Evolutionary conservation across 2,797 vertebrate genomes (phyloP).

Genomic region (Ptychobarbus kaznakovi): DNA sequence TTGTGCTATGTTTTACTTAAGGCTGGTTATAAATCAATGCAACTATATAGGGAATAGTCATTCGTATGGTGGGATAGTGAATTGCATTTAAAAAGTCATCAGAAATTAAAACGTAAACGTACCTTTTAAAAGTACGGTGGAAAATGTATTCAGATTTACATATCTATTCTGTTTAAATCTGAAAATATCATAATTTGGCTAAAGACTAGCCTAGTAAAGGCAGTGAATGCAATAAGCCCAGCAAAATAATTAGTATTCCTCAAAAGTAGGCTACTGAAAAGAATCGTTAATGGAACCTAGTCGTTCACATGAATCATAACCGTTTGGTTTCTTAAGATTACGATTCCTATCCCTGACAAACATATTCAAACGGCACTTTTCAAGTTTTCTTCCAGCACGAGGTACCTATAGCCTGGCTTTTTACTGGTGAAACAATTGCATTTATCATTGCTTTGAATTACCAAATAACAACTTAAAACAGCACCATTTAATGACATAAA

Average conservation of each 20-base stretch:
- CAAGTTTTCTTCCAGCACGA: background rate
- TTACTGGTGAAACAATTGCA: background rate
- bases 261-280: background rate
- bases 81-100: background rate
- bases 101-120: background rate
- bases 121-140: background rate
- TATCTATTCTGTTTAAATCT: background rate
- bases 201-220: background rate
- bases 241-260: background rate
- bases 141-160: background rate
- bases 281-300: background rate
- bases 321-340: background rate
- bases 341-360: background rate
- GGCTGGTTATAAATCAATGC: background rate
- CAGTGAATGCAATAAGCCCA: background rate
- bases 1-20: background rate
- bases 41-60: background rate
- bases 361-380: background rate
- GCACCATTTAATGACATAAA: background rate
- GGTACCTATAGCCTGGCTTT: background rate
- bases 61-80: background rate
- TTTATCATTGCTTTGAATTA: background rate
- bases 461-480: background rate
- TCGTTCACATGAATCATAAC: background rate
- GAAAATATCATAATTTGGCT: background rate